These are phyloP conservation scores for Paelopatides confundens DNA, from an alignment of 53 echinoderm and acorn worm species.

Conservation along the genomic window DNA sequence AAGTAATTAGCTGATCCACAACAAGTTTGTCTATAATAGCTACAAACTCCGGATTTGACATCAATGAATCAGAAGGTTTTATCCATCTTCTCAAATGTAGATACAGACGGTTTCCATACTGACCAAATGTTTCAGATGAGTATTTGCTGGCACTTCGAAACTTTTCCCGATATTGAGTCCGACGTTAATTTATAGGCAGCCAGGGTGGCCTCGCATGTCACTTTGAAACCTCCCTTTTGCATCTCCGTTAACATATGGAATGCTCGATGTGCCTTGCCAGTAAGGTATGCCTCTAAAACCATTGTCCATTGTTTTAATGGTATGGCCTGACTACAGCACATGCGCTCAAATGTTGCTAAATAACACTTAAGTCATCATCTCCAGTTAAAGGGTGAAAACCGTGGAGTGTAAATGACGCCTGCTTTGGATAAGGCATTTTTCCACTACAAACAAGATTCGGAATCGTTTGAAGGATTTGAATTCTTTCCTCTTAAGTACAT, in stretches of 20 bases:
- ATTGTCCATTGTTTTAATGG: constrained; percentile 15
- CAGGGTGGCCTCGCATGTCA: neutral
- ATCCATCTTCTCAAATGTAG: neutral
- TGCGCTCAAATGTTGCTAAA: constrained; percentile 59
- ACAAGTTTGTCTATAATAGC: too few relatives aligned
- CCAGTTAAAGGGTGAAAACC: too few relatives aligned
- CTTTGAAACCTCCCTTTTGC: too few relatives aligned
- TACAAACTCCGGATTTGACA: too few relatives aligned
- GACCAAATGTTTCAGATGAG: neutral
- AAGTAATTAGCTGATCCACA: too few relatives aligned
- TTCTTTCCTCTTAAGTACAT: too few relatives aligned
- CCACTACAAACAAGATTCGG: too few relatives aligned
- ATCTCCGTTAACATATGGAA: constrained; percentile 54
- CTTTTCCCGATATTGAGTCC: neutral
- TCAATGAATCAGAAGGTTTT: too few relatives aligned
- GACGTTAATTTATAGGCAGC: neutral
- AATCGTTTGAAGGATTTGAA: too few relatives aligned
- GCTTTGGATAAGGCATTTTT: too few relatives aligned
- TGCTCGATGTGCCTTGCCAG: constrained; percentile 63
- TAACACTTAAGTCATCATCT: too few relatives aligned
- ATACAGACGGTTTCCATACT: neutral
- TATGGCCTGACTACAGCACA: constrained; percentile 37
- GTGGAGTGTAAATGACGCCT: too few relatives aligned
- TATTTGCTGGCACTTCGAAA: neutral
- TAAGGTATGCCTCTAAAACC: constrained; percentile 61